Evolutionary conservation across 2,113 vertebrate genomes (phyloP).

Genomic region (Burhinus oedicnemus): DNA sequence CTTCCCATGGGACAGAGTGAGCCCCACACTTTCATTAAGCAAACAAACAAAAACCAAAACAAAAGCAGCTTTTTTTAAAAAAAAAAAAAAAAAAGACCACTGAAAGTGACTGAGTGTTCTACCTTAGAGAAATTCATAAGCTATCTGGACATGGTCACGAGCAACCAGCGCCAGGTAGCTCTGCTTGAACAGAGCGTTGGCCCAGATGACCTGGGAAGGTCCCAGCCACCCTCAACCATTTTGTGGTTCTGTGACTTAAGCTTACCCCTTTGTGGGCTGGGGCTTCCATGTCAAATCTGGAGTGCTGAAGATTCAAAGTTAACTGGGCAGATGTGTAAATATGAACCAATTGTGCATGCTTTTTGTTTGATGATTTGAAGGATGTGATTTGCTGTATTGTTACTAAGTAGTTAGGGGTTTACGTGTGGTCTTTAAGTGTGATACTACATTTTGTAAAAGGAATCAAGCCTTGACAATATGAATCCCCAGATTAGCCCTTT

Average conservation of each 20-base stretch:
- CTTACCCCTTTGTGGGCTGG: background rate
- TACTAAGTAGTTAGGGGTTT: background rate
- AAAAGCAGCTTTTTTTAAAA: background rate
- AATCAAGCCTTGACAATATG: background rate
- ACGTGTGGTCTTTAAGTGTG: background rate
- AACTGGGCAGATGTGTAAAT: background rate
- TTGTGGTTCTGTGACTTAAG: background rate
- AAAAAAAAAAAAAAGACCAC: background rate
- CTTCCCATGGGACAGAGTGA: background rate
- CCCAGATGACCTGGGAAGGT: background rate
- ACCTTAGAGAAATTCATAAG: background rate
- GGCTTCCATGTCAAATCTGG: background rate
- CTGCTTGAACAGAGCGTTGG: background rate
- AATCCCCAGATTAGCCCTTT: background rate
- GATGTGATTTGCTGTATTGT: background rate
- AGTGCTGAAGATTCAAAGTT: background rate
- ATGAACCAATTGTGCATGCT: background rate
- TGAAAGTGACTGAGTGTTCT: background rate
- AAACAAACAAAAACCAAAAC: background rate
- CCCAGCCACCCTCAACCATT: accelerated
- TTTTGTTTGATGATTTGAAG: background rate
- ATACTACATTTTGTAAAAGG: background rate
- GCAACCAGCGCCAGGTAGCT: background rate
- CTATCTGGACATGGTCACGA: background rate
- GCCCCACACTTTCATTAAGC: background rate